A percentile compares a stretch with the other conserved stretches of the same genome.
phyloP scores from a whole-genome alignment of 2,797 vertebrate species.

The Calcarius lapponicus region DNA sequence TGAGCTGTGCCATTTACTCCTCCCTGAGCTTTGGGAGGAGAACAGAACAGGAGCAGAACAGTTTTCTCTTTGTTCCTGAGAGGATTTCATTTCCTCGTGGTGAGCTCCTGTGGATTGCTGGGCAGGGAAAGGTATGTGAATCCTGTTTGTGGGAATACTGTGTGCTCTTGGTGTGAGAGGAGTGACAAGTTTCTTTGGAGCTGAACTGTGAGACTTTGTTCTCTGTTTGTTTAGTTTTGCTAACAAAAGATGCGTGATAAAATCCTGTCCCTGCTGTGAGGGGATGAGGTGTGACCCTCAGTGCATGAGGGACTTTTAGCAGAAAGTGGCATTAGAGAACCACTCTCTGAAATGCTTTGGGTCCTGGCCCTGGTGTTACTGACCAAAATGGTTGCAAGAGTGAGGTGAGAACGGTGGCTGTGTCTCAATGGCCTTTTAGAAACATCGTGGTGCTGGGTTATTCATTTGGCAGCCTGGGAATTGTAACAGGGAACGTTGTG shows the following conservation, averaged over 20 bases:
- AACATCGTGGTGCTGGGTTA: background rate
- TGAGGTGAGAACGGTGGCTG: background rate
- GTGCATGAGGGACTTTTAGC: background rate
- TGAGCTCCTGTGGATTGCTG: background rate
- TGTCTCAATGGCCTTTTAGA: background rate
- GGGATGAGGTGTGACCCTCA: background rate
- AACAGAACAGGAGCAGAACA: background rate
- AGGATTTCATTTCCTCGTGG: background rate
- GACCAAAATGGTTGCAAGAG: background rate
- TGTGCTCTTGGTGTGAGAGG: background rate
- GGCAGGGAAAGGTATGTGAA: background rate
- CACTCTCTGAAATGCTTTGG: background rate
- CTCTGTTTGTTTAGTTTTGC: background rate
- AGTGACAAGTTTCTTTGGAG: background rate
- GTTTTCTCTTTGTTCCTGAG: background rate
- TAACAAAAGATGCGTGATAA: background rate
- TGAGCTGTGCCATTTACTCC: background rate
- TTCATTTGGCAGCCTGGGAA: background rate
- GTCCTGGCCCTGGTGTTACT: background rate
- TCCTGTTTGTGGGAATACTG: background rate
- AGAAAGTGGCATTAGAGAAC: background rate
- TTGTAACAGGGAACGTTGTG: background rate
- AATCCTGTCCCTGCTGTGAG: background rate
- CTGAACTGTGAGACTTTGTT: background rate
- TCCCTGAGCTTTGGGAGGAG: background rate